Evolutionary conservation across 2,888 invertebrate genomes (phyloP), one percentile per base, ranked within the genome.

Genomic region (Onchidella celtica): DNA sequence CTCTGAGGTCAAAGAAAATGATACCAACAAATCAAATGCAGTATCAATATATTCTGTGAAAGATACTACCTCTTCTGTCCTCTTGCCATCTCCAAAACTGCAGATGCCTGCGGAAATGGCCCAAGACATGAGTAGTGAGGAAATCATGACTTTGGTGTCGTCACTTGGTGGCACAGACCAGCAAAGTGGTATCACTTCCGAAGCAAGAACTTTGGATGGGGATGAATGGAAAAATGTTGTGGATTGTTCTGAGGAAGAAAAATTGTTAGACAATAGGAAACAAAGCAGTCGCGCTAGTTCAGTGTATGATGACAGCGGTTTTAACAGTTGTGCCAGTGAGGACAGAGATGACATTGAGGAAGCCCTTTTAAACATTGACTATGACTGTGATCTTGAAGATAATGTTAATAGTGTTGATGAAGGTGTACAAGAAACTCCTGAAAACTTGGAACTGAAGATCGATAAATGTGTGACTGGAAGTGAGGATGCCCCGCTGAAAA

Each of bases 251-350:
- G n/a, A n/a, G n/a, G 47, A 47, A 47, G 47, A 47, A 17, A 6
- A 47, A 11, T 6, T 6, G 6, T 6, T 11, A 17, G 47, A 47
- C 6, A 47, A 11, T 47, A 17, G 6, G 17, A 47, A n/a, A 61
- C 61, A 61, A 6, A 14, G n/a, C 6, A 61, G 61, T 61, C 6
- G 61, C 6, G 17, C 17, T 24, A 38, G 38, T 11, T 73, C 36
- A 21, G 3, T 40, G 11, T 75, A 29, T 63, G 75, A 75, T 65
- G 75, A 75, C 47, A 75, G 75, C 40, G 75, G 63, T 4, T 75
- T 75, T 66, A 66, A 34, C 21, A 76, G 76, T 34, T 66, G 47
- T n/a, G 29, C 36, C 65, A 65, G 29, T 34, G 65, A 63, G 21
- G 75, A 77, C 36, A 77, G 55, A 68, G 77, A 66, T 11, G 57